These are phyloP conservation scores for Meteorus sp. DNA, from an alignment of 1,140 invertebrate genomes.

Conservation along the genomic window DNA sequence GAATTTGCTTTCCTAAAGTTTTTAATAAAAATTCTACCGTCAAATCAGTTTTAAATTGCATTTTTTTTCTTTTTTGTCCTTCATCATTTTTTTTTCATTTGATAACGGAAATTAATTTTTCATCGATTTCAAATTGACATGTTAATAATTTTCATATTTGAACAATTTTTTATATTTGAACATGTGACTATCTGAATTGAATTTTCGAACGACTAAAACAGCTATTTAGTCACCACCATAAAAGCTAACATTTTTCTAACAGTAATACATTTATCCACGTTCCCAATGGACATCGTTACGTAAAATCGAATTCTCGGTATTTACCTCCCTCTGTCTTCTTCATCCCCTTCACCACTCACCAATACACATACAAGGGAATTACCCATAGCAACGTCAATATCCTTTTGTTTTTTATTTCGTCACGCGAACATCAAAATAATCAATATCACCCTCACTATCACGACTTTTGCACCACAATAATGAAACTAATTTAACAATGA, in stretches of 20 bases:
- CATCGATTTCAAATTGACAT: background rate
- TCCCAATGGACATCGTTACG: background rate
- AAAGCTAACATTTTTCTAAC: too few relatives aligned
- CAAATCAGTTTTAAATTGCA: conserved; percentile 24
- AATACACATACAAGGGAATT: background rate
- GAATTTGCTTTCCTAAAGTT: conserved; percentile 21
- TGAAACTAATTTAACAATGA: too few relatives aligned
- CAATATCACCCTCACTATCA: conserved; percentile 31
- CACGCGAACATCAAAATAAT: conserved; percentile 45
- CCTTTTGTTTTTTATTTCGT: conserved; percentile 42
- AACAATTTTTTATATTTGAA: too few relatives aligned
- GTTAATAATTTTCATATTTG: too few relatives aligned
- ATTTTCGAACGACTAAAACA: too few relatives aligned
- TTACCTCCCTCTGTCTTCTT: background rate
- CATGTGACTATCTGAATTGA: too few relatives aligned
- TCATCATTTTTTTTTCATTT: conserved; percentile 8
- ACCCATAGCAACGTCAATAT: conserved; percentile 34
- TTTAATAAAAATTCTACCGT: conserved; percentile 6
- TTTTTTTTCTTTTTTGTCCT: background rate
- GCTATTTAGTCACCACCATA: too few relatives aligned
- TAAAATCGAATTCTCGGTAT: background rate
- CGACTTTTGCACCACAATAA: too few relatives aligned
- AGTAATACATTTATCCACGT: background rate
- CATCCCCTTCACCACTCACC: background rate
- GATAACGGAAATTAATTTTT: conserved; percentile 6